Base-by-base conservation (phyloP, 2,113 vertebrate genomes). In the Rhea americana region DNA sequence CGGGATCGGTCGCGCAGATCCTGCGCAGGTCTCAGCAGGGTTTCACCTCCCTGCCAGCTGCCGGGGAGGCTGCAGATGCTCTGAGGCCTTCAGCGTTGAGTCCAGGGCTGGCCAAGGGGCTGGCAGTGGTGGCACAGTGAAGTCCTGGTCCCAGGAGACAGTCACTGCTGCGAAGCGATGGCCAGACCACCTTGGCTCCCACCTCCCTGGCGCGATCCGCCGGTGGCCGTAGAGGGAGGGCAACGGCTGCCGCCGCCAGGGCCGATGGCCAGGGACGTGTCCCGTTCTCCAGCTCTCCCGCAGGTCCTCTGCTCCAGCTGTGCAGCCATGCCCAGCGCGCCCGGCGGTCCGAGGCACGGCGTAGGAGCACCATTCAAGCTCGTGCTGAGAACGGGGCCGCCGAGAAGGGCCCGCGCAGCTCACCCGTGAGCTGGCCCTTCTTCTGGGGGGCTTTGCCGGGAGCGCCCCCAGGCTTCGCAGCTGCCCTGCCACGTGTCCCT, bases 351-450 rank as follows among this genome's bases (percentile, higher is more conserved):
- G 82, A 81, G n/a, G 74, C 84, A 59, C 0, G 0, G 30, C 50
- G 66, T 39, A 72, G 30, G 24, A 85, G 3, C 13, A 16, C 45
- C 6, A 0, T 50, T 39, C 13, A 32, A 37, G 50, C 77, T 78
- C 45, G 66, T 45, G 7, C 45, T 50, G 26, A 86, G 8, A 8
- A 48, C 11, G 0, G 1, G 8, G 32, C 7, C 14, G 47, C 0
- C 2, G 26, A 58, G 39, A 87, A 75, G 61, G 2, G 4, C 11
- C 47, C 7, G 1, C 41, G 73, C 0, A 0, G 37, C 85, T 80
- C 48, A 35, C 56, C 41, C 68, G 71, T 22, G 7, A 80, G 37
- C 16, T 32, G 24, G 61, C 7, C 3, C 3, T 16, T 13, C 0
- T 8, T 89, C 76, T 25, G 82, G 63, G 55, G 82, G 63, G 55